Base-by-base conservation (phyloP, 2,113 vertebrate genomes). In the Greenwoodochromis staneri region DNA sequence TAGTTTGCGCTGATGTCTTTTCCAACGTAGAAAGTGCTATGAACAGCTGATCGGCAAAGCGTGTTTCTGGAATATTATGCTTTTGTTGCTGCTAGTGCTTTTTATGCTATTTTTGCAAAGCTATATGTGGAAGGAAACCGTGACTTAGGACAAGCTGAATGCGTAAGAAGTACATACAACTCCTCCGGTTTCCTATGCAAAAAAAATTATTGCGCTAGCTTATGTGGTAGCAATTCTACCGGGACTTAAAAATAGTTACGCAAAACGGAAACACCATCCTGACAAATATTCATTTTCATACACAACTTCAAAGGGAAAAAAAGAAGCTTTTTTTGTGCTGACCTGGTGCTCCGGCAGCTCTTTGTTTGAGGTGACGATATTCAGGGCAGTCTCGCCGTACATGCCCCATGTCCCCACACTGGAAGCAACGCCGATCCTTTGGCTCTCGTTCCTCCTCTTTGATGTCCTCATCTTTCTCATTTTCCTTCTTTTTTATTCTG, bases 401-500 rank as follows among this genome's bases (percentile, higher is more conserved):
- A 4, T 99, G 99, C 31, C 99, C 98, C 61, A 97, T 97, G 91
- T 99, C 98, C 14, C 99, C 98, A 80, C 99, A 99, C 95, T 98
- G 99, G 92, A 99, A 99, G 90, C 99, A 99, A 2, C 99, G 98
- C 66, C 98, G 96, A 93, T 99, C 98, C 95, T 98, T 97, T 10
- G 96, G 96, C 89, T 99, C 98, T 29, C 97, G 96, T 10, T 99
- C 98, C 63, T 98, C 98, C 90, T 98, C 99, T 89, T 98, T 98
- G 4, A 95, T 84, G 42, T 99, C 98, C 81, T 98, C 98, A 55
- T 98, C 98, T 91, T 98, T 98, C 82, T 98, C 98, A 27, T 97
- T 98, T 90, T 99, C 98, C 92, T 98, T 99, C 95, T 99, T 99
- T 96, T 99, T 99, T 89, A 99, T 96, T 93, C 98, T 99, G 94